A percentile compares a stretch with the other conserved stretches of the same genome.
Conservation (phyloP, 2,797 vertebrate genomes). For the Thunnus albacares region DNA sequence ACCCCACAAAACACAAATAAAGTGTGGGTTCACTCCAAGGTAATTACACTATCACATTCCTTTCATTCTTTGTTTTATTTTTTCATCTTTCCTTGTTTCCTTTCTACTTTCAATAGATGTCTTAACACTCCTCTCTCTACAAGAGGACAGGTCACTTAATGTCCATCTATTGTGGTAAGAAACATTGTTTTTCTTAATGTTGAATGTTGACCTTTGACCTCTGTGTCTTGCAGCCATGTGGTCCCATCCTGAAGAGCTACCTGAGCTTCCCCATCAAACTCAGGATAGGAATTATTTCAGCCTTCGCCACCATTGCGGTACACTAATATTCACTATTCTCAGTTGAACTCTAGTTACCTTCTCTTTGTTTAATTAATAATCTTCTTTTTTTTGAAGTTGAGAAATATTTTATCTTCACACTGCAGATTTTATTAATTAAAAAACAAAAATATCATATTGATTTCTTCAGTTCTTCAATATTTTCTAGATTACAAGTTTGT, state of each 20-base stretch:
- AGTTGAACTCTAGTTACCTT: too few species aligned
- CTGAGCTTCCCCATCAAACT: slow-evolving; percentile 78
- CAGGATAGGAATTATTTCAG: slow-evolving; percentile 77
- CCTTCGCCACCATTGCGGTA: slow-evolving; percentile 76
- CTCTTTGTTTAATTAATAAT: too few species aligned
- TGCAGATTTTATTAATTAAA: too few species aligned
- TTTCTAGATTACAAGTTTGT: background rate
- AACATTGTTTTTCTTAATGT: too few species aligned
- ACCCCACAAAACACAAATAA: background rate
- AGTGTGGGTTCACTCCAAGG: slow-evolving; percentile 68
- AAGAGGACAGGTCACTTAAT: background rate
- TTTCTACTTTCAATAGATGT: background rate
- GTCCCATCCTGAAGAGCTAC: slow-evolving; percentile 75
- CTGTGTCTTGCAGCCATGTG: slow-evolving; percentile 68
- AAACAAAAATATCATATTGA: too few species aligned
- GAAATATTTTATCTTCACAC: background rate
- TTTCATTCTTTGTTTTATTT: background rate
- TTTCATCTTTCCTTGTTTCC: background rate
- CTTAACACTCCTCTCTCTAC: background rate
- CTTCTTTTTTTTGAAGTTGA: background rate
- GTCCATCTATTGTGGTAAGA: background rate
- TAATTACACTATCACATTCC: background rate
- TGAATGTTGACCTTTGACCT: slow-evolving; percentile 31
- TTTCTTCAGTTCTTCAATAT: too few species aligned
- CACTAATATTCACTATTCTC: fast-evolving